These are phyloP conservation scores for Thaumatotibia leucotreta DNA, from an alignment of 1,140 invertebrate genomes.

Conservation along the genomic window DNA sequence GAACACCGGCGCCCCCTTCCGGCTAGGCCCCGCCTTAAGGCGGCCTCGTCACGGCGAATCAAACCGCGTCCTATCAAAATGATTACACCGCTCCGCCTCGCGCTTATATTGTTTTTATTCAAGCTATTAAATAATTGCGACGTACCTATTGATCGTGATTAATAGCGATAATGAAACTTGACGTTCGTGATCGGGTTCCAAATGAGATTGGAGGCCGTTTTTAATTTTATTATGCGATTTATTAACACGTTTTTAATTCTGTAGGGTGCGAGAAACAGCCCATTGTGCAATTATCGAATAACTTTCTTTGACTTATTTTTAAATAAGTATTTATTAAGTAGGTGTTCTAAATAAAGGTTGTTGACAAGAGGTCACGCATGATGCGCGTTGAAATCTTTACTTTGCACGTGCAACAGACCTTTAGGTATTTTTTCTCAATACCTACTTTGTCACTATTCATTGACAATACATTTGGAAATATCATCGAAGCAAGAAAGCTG, in stretches of 20 bases:
- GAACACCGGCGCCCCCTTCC: conserved; percentile 33
- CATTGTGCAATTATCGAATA: background rate
- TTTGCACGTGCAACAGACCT: conserved; percentile 5
- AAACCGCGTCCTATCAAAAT: conserved; percentile 66
- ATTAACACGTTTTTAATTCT: background rate
- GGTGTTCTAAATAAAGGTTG: background rate
- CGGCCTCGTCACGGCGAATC: conserved; percentile 68
- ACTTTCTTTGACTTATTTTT: background rate
- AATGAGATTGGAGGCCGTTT: background rate
- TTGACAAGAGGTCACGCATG: background rate
- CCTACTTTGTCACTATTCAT: background rate
- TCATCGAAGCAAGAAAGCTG: too few species aligned
- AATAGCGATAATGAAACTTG: conserved; percentile 29
- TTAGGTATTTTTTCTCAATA: background rate
- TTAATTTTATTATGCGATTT: background rate
- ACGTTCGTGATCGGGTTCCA: conserved; percentile 19
- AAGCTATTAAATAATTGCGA: conserved; percentile 64
- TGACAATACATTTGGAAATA: background rate
- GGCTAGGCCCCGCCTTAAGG: conserved; percentile 60
- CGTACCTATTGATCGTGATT: conserved; percentile 37
- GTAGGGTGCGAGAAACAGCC: background rate
- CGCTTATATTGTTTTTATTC: conserved; percentile 70
- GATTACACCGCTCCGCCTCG: conserved; percentile 62
- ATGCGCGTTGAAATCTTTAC: conserved; percentile 30
- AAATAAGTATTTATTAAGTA: background rate